phyloP scores from a whole-genome alignment of 2,888 invertebrate species.

The Muschampia plurimacula region DNA sequence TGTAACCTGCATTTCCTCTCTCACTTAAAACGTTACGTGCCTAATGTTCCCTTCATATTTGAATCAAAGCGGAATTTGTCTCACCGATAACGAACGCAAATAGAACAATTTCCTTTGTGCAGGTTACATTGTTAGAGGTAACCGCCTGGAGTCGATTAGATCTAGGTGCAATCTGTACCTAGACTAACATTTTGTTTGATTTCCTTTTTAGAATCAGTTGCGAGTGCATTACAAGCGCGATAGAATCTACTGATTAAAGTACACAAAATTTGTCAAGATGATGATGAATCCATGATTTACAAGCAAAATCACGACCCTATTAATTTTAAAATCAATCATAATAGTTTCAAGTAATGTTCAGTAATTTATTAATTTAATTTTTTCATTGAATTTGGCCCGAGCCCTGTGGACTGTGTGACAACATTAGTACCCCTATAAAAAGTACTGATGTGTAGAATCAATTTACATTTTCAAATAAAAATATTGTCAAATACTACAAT shows the following conservation, averaged over 20 bases:
- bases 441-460: too few relatives aligned
- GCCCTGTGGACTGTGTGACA: too few relatives aligned
- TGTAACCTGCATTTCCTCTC: constrained; percentile 22
- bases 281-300: too few relatives aligned
- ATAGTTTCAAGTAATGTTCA: too few relatives aligned
- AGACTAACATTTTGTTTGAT: constrained; percentile 11
- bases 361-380: not conserved
- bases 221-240: not conserved
- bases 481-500: too few relatives aligned
- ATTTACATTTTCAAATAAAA: too few relatives aligned
- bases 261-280: not conserved
- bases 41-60: constrained; percentile 37
- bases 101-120: constrained; percentile 38
- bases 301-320: too few relatives aligned
- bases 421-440: too few relatives aligned
- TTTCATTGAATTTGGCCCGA: not conserved
- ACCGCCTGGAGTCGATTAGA: constrained; percentile 29
- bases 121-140: constrained; percentile 33
- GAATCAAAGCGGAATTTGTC: constrained; percentile 39
- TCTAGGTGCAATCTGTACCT: constrained; percentile 21
- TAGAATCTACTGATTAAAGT: not conserved
- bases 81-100: constrained; percentile 38
- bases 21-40: constrained; percentile 25
- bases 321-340: too few relatives aligned
- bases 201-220: not conserved